Conservation (phyloP, 2,797 vertebrate species). For the Labroides dimidiatus region DNA sequence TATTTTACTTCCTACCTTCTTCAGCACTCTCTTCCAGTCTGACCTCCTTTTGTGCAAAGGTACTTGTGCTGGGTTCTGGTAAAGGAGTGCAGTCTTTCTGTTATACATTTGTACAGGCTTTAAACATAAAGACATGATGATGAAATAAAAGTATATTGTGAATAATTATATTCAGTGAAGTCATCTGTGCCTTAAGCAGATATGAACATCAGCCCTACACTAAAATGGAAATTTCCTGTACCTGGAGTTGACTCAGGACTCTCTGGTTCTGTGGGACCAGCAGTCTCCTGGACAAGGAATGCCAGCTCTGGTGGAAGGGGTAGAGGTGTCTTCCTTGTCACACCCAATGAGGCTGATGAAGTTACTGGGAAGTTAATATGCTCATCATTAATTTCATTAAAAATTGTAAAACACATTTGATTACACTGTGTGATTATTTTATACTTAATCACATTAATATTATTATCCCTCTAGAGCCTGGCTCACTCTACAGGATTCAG, state of each 20-base stretch:
- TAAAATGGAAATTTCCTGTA: neutral
- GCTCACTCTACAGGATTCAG: no score
- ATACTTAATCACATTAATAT: no score
- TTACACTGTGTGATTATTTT: neutral
- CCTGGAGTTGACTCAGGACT: neutral
- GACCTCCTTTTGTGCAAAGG: neutral
- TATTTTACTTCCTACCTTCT: neutral
- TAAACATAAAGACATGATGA: neutral
- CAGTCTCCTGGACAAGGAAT: neutral
- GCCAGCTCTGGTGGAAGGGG: constrained; percentile 1
- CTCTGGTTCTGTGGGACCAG: neutral
- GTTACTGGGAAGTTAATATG: neutral
- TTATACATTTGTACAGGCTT: neutral
- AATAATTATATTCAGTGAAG: neutral
- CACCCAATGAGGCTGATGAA: neutral
- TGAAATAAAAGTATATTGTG: neutral
- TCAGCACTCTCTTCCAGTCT: neutral
- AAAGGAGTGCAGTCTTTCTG: neutral
- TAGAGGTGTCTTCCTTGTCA: neutral
- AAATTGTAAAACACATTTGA: no score
- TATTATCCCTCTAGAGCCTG: no score
- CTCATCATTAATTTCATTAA: neutral
- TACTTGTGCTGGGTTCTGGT: neutral
- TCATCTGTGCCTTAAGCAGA: neutral
- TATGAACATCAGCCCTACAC: neutral